Percentiles rank a stretch among this genome's conserved stretches.
Evolutionary conservation across 2,797 vertebrate species (phyloP).

Genomic region (Ciconia nigra): DNA sequence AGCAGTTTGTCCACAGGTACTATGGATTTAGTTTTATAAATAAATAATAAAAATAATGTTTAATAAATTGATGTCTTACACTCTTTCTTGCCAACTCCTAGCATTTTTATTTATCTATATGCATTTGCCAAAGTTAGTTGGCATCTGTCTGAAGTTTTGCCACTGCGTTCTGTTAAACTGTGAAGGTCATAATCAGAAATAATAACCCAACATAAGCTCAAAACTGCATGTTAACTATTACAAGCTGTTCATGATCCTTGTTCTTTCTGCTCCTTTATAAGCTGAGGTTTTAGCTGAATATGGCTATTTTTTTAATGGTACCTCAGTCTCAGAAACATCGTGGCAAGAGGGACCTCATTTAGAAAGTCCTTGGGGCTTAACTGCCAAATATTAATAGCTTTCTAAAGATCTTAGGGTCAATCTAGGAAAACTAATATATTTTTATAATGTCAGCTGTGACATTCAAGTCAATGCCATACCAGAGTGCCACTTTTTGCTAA

Average conservation of each 20-base stretch:
- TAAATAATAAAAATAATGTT: neutral
- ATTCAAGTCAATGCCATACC: neutral
- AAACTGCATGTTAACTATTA: neutral
- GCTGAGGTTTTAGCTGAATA: neutral
- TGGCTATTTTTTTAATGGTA: neutral
- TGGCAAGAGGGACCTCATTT: slow-evolving; percentile 8
- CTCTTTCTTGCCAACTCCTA: neutral
- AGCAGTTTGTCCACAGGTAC: neutral
- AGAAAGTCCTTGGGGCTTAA: slow-evolving; percentile 3
- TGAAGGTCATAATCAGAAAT: neutral
- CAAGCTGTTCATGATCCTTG: neutral
- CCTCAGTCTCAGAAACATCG: slow-evolving; percentile 2
- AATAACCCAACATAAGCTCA: neutral
- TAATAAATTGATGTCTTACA: neutral
- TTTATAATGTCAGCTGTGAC: neutral
- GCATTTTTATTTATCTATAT: neutral
- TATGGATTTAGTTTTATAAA: neutral
- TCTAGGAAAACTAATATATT: neutral
- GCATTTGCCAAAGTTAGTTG: neutral
- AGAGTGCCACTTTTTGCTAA: neutral
- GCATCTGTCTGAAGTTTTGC: neutral
- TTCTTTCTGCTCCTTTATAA: neutral
- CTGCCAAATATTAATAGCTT: slow-evolving; percentile 1
- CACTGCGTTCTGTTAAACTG: neutral
- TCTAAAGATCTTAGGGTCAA: neutral